Evolutionary conservation across 2,888 invertebrate genomes (phyloP), one percentile per base, ranked within the genome.

Genomic region (Syrista parreyssii): DNA sequence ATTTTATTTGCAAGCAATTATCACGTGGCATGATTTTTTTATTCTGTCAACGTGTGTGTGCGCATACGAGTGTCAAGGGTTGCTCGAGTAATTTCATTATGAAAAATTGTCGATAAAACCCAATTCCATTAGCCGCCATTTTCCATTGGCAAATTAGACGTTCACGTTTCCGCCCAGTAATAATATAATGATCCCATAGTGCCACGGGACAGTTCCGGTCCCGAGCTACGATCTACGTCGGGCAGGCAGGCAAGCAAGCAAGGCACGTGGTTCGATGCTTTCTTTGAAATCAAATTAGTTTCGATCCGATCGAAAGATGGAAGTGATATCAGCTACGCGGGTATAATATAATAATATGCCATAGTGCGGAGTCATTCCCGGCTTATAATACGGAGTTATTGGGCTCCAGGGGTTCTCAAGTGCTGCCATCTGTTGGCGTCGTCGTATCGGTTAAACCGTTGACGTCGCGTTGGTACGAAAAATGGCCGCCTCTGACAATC

Each of bases 231-330:
- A 40, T 40, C 40, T 40, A 40, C 40, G 69, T 15, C 11, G 69
- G 9, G 74, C 74, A n/a, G 35, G 73, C 73, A n/a, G 32, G 33
- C 73, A 34, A 11, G 33, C 74, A 35, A 12, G 33, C 72, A 74
- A 40, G 77, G 80, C 82, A 78, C 80, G 83, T 79, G 80, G 82
- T 83, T 81, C 81, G 81, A 82, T 80, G 83, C 80, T 84, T 86
- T 86, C 84, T 87, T 86, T 82, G 84, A 84, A 86, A 88, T 87
- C 84, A 86, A 88, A 88, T 88, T 87, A 86, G 88, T 86, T 86
- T 83, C 81, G 85, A 86, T 86, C 82, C 69, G 83, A 80, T 82
- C 84, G 75, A 79, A 78, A 83, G 84, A 86, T 84, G 85, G 80
- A 77, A 76, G 79, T 77, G 84, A 85, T 86, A 88, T 85, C 85